phyloP scores from a whole-genome alignment of 2,797 vertebrate species.

The Cossypha niveicapilla region DNA sequence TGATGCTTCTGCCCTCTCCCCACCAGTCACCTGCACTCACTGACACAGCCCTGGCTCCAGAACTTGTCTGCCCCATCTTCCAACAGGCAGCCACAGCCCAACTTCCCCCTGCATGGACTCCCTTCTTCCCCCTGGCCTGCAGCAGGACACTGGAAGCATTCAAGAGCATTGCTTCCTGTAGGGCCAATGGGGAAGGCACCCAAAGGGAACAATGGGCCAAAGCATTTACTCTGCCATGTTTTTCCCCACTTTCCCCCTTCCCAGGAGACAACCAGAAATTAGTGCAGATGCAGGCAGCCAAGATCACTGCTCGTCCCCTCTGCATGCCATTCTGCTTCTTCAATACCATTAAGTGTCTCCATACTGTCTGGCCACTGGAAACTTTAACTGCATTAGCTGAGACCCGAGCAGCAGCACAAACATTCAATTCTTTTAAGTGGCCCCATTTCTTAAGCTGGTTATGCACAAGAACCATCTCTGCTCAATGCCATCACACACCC shows the following conservation, averaged over 20 bases:
- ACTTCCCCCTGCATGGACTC: neutral
- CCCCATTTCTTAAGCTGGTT: slow-evolving; percentile 7
- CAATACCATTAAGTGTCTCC: slow-evolving; percentile 69
- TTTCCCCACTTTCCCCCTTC: neutral
- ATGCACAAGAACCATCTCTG: neutral
- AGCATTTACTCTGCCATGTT: neutral
- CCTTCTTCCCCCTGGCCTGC: rapidly evolving
- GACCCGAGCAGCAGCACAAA: slow-evolving; percentile 22
- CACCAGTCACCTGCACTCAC: neutral
- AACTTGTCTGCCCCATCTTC: neutral
- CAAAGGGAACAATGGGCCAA: neutral
- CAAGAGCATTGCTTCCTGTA: neutral
- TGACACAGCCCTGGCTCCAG: neutral
- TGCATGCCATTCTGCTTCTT: slow-evolving; percentile 5
- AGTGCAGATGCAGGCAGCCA: neutral
- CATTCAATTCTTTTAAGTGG: slow-evolving; percentile 52
- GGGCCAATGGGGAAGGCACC: rapidly evolving
- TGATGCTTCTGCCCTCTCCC: neutral
- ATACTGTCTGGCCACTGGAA: slow-evolving; percentile 60
- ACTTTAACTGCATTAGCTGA: slow-evolving; percentile 45
- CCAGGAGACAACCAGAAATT: neutral
- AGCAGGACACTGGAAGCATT: rapidly evolving
- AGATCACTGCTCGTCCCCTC: neutral
- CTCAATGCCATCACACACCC: neutral
- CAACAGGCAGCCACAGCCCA: rapidly evolving